Evolutionary conservation across 1,140 invertebrate species (phyloP).

Genomic region (Drosophila athabasca): DNA sequence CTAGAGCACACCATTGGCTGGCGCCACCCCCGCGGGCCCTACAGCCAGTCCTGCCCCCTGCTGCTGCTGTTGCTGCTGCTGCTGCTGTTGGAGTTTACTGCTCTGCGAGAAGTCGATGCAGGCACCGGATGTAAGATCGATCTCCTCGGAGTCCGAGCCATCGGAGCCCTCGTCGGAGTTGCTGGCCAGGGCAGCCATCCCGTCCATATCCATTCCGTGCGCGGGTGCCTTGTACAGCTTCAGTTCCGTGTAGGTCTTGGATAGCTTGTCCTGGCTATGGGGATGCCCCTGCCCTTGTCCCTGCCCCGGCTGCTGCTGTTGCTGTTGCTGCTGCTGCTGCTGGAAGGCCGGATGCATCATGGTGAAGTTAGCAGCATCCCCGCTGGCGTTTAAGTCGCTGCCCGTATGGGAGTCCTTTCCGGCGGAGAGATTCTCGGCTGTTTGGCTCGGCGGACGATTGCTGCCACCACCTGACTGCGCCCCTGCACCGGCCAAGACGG

Average conservation of each 20-base stretch:
- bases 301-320: slow-evolving; percentile 41
- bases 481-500: slow-evolving; percentile 84
- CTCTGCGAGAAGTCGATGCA: slow-evolving; percentile 83
- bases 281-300: slow-evolving; percentile 25
- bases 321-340: slow-evolving; percentile 52
- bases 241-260: slow-evolving; percentile 81
- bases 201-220: slow-evolving; percentile 55
- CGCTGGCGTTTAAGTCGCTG: slow-evolving; percentile 28
- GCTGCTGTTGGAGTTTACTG: slow-evolving; percentile 68
- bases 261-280: slow-evolving; percentile 58
- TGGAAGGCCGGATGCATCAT: slow-evolving; percentile 83
- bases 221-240: slow-evolving; percentile 79
- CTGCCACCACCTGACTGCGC: slow-evolving; percentile 7
- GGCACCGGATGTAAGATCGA: slow-evolving; percentile 81
- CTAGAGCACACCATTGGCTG: slow-evolving; percentile 67
- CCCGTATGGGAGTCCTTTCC: slow-evolving; percentile 49
- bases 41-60: slow-evolving; percentile 14
- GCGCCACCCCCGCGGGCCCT: slow-evolving; percentile 9
- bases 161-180: slow-evolving; percentile 70
- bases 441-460: slow-evolving; percentile 46
- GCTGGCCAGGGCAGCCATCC: slow-evolving; percentile 51
- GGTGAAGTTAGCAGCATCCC: slow-evolving; percentile 59
- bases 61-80: slow-evolving; percentile 39
- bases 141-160: slow-evolving; percentile 82
- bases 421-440: slow-evolving; percentile 67